These are phyloP conservation scores for Ptychoptera albimana DNA, from an alignment of 2,888 invertebrate species.

Conservation along the genomic window DNA sequence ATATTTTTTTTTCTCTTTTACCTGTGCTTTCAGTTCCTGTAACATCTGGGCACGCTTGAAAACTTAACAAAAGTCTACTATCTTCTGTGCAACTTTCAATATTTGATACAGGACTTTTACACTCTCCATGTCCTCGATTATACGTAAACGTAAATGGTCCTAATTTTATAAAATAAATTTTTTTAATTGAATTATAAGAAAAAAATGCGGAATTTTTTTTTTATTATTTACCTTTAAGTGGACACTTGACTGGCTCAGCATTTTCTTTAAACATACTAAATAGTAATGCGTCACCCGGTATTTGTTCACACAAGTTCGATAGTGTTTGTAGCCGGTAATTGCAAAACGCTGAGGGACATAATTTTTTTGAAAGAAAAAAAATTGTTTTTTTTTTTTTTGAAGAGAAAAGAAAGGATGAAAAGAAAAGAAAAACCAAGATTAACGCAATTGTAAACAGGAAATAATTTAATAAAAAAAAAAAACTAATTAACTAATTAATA, in stretches of 20 bases:
- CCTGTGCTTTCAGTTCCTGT: slow-evolving; percentile 82
- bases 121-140: slow-evolving; percentile 80
- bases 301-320: slow-evolving; percentile 67
- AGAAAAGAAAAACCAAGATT: slow-evolving; percentile 22
- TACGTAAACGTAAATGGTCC: slow-evolving; percentile 90
- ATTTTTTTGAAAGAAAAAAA: slow-evolving; percentile 20
- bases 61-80: slow-evolving; percentile 73
- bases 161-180: slow-evolving; percentile 35
- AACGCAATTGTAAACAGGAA: slow-evolving; percentile 19
- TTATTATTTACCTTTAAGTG: slow-evolving; percentile 35
- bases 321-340: slow-evolving; percentile 43
- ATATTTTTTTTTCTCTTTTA: slow-evolving; percentile 25
- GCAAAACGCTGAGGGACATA: slow-evolving; percentile 31
- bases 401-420: slow-evolving; percentile 9
- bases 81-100: slow-evolving; percentile 91
- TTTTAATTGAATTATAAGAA: neutral
- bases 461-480: slow-evolving; percentile 1
- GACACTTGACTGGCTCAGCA: slow-evolving; percentile 78
- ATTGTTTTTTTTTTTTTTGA: too few species aligned
- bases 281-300: slow-evolving; percentile 76
- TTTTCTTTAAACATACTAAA: slow-evolving; percentile 83
- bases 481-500: neutral
- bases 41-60: slow-evolving; percentile 87
- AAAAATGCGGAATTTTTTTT: neutral
- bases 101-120: slow-evolving; percentile 75